phyloP scores from a whole-genome alignment of 2,888 invertebrate genomes.

The Sinopyrophorus schimmeli region DNA sequence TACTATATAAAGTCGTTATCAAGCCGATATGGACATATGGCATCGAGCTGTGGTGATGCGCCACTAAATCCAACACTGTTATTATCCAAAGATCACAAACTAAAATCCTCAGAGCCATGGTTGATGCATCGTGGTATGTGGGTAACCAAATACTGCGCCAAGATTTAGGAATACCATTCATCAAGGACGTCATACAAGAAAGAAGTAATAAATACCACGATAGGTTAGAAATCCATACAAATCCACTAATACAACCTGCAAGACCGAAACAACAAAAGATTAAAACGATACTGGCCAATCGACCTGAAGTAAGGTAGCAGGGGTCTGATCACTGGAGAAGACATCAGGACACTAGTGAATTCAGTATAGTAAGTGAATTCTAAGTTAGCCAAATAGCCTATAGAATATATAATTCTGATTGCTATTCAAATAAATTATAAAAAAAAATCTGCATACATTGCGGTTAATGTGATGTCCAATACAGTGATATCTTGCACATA shows the following conservation, averaged over 20 bases:
- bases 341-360: no score
- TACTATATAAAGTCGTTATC: conserved; percentile 1
- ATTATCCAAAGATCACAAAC: conserved; percentile 1
- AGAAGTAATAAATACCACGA: conserved; percentile 7
- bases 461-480: no score
- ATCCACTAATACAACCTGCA: conserved; percentile 7
- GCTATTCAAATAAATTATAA: no score
- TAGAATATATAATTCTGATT: no score
- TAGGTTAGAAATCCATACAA: not conserved
- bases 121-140: conserved; percentile 1
- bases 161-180: conserved; percentile 5
- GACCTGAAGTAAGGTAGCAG: no score
- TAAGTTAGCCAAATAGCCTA: no score
- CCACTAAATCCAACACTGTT: not conserved
- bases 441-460: no score
- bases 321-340: no score
- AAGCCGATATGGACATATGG: conserved; percentile 2
- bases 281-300: conserved; percentile 1
- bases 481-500: no score
- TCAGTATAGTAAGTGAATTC: no score
- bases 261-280: conserved; percentile 2
- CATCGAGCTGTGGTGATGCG: conserved; percentile 4
- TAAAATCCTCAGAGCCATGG: not conserved
- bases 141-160: conserved; percentile 1
- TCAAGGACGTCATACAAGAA: conserved; percentile 4